These are phyloP conservation scores for Catocala sponsa DNA, from an alignment of 2,888 invertebrate species.

Conservation along the genomic window DNA sequence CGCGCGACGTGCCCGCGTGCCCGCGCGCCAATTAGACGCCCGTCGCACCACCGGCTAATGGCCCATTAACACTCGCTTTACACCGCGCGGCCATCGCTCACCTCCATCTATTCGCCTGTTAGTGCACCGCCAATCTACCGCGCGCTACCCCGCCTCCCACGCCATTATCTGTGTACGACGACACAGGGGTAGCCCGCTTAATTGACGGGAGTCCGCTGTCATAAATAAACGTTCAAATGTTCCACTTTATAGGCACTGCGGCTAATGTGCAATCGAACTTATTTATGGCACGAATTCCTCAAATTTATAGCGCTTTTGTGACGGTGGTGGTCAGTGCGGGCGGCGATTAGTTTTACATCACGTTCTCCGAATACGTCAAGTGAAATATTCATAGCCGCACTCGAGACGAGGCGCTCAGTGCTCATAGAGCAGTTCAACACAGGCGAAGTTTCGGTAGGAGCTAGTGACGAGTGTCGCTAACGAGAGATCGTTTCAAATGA, in stretches of 20 bases:
- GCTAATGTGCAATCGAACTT: constrained; percentile 61
- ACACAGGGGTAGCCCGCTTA: constrained; percentile 52
- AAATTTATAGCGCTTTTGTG: constrained; percentile 56
- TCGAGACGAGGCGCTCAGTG: neutral
- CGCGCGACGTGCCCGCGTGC: constrained; percentile 61
- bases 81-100: constrained; percentile 70
- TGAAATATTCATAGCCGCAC: constrained; percentile 3
- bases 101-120: constrained; percentile 68
- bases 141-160: constrained; percentile 44
- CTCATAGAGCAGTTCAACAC: neutral
- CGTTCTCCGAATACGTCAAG: constrained; percentile 22
- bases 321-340: constrained; percentile 43
- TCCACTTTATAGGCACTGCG: constrained; percentile 57
- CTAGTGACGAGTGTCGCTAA: constrained; percentile 41
- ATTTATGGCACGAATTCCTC: constrained; percentile 56
- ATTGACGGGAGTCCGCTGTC: constrained; percentile 53
- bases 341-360: constrained; percentile 35
- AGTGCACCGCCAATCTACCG: constrained; percentile 47
- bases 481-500: constrained; percentile 64
- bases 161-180: constrained; percentile 40
- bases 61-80: constrained; percentile 83
- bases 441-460: constrained; percentile 10
- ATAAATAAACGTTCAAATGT: constrained; percentile 61
- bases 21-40: constrained; percentile 76
- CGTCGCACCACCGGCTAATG: constrained; percentile 74